A percentile compares a stretch with the other conserved stretches of the same genome.
Evolutionary conservation across 2,797 vertebrate species (phyloP).

Genomic region (Rhynchonycteris naso): DNA sequence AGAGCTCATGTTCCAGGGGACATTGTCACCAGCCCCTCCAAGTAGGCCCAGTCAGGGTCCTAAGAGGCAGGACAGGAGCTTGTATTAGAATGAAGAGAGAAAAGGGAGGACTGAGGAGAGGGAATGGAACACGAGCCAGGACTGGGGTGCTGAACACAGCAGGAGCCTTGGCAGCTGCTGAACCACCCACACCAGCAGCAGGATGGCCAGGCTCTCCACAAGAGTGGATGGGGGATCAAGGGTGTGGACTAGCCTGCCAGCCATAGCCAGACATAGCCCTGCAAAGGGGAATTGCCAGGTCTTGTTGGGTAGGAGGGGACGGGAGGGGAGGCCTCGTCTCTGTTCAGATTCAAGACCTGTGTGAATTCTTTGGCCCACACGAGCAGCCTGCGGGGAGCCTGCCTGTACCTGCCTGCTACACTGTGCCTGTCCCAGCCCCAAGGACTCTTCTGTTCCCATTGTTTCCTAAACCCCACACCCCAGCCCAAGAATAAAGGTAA

Average conservation of each 20-base stretch:
- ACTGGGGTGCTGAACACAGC: not conserved
- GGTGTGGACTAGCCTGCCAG: not conserved
- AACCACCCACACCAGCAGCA: not conserved
- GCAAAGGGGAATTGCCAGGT: not conserved
- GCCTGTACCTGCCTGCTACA: constrained; percentile 84
- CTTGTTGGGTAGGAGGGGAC: not conserved
- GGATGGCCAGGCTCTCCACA: not conserved
- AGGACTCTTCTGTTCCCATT: constrained; percentile 83
- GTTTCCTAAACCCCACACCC: constrained; percentile 85
- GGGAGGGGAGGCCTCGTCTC: not conserved
- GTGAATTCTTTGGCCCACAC: constrained; percentile 66
- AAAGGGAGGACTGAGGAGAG: not conserved
- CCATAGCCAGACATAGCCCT: constrained; percentile 50
- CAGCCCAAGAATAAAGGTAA: constrained; percentile 84
- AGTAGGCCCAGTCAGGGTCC: not conserved
- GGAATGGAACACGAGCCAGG: not conserved
- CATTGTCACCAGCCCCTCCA: not conserved
- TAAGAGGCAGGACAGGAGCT: not conserved
- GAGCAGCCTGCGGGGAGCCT: constrained; percentile 70
- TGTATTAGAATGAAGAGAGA: not conserved
- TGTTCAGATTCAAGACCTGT: not conserved
- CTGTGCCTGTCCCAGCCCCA: constrained; percentile 82
- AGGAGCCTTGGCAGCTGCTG: not conserved
- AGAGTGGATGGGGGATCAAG: not conserved
- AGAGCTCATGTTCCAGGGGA: not conserved